Evolutionary conservation across 2,888 invertebrate genomes (phyloP).

Genomic region (Xestia rhomboidea): DNA sequence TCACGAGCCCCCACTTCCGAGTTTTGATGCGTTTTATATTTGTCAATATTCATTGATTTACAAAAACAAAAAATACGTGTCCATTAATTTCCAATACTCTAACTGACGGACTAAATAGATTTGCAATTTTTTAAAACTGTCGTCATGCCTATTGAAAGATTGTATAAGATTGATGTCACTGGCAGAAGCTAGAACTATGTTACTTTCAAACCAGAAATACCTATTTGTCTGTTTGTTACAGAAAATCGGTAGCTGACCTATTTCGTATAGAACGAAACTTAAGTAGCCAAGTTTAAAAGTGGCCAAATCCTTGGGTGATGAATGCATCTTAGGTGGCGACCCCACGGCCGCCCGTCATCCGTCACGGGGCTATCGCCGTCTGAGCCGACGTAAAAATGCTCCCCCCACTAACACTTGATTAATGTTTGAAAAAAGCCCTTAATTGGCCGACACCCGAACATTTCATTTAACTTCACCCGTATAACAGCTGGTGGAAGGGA

Average conservation of each 20-base stretch:
- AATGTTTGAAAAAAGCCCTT: conserved; percentile 90
- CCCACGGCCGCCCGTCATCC: conserved; percentile 78
- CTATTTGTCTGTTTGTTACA: neutral
- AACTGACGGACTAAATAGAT: too few species aligned
- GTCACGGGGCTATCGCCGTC: conserved; percentile 82
- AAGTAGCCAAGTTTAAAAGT: conserved; percentile 62
- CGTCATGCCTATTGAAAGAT: too few species aligned
- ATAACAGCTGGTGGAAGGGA: conserved; percentile 75
- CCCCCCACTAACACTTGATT: conserved; percentile 87
- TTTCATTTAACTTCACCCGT: conserved; percentile 85
- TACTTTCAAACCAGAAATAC: neutral
- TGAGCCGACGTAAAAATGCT: conserved; percentile 85
- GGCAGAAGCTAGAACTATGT: neutral
- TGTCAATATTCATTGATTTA: too few species aligned
- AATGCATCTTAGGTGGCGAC: conserved; percentile 79
- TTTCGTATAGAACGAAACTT: conserved; percentile 23
- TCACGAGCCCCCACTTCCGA: too few species aligned
- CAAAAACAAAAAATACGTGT: too few species aligned
- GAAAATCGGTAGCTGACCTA: conserved; percentile 28
- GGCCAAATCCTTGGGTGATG: conserved; percentile 76
- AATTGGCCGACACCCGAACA: conserved; percentile 81
- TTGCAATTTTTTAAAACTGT: too few species aligned
- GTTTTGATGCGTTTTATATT: too few species aligned
- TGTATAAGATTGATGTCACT: neutral
- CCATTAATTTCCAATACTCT: too few species aligned